Evolutionary conservation across 2,113 vertebrate species (phyloP).

Genomic region (Seriola quinqueradiata): DNA sequence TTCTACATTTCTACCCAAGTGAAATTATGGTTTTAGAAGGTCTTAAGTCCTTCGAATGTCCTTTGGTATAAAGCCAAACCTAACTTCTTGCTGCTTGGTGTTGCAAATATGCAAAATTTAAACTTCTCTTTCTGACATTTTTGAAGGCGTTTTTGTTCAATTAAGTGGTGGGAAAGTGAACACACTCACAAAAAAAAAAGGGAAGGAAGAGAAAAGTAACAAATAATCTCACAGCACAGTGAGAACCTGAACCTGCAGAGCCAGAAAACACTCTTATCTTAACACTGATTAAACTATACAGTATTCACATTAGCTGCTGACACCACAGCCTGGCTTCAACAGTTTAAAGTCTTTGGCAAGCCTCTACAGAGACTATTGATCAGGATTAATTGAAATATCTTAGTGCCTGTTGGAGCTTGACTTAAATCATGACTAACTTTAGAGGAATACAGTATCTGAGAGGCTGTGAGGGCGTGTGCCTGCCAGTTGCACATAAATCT

Average conservation of each 20-base stretch:
- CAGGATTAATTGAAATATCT: conserved; percentile 45
- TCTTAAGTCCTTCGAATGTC: background rate
- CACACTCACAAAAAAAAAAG: background rate
- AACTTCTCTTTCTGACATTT: background rate
- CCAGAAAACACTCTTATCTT: background rate
- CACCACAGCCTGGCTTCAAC: conserved; percentile 27
- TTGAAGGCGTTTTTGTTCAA: background rate
- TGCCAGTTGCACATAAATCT: conserved; percentile 51
- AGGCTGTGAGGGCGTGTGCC: conserved; percentile 46
- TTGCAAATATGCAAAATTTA: background rate
- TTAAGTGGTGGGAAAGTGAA: conserved; percentile 19
- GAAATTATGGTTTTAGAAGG: background rate
- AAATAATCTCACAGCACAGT: background rate
- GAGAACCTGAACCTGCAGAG: conserved; percentile 16
- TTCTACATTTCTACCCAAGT: background rate
- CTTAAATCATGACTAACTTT: conserved; percentile 42
- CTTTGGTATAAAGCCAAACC: background rate
- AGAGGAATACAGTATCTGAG: conserved; percentile 27
- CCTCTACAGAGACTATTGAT: conserved; percentile 47
- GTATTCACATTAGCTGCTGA: conserved; percentile 39
- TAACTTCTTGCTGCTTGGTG: background rate
- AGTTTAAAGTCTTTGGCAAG: conserved; percentile 39
- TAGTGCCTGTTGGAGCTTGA: conserved; percentile 14
- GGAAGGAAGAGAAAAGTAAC: background rate
- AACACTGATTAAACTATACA: conserved; percentile 49